Evolutionary conservation across 2,888 invertebrate genomes (phyloP).

Genomic region (Plebejus anna): DNA sequence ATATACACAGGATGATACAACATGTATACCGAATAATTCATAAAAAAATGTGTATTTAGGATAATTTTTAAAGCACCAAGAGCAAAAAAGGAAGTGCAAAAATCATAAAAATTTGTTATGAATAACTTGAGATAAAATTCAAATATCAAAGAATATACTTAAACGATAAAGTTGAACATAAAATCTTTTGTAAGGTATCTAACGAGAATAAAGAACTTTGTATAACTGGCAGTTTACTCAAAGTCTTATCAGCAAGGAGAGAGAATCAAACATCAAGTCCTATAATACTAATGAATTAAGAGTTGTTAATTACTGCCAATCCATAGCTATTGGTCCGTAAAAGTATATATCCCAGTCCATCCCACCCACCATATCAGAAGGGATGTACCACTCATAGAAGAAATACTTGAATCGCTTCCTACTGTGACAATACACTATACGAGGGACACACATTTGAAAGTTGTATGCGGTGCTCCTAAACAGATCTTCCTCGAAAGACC

Average conservation of each 20-base stretch:
- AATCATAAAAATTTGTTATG: too few species aligned
- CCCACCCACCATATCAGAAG: conserved; percentile 44
- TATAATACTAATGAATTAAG: neutral
- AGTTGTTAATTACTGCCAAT: conserved; percentile 42
- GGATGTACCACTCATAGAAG: conserved; percentile 58
- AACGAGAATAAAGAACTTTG: too few species aligned
- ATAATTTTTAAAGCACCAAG: too few species aligned
- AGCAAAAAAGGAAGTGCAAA: too few species aligned
- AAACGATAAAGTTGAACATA: too few species aligned
- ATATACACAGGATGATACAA: conserved; percentile 38
- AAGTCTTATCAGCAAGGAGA: too few species aligned
- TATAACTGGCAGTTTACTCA: too few species aligned
- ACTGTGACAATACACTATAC: conserved; percentile 51
- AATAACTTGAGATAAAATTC: too few species aligned
- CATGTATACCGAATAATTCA: neutral
- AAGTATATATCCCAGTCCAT: conserved; percentile 54
- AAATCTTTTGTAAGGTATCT: too few species aligned
- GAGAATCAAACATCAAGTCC: too few species aligned
- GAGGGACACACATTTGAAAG: conserved; percentile 59
- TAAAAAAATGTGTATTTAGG: too few species aligned
- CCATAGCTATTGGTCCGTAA: conserved; percentile 45
- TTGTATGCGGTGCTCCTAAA: conserved; percentile 50
- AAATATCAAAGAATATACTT: too few species aligned
- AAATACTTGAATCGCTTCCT: conserved; percentile 46
- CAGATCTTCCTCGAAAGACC: conserved; percentile 43